phyloP scores from a whole-genome alignment of 2,797 vertebrate genomes.

The Periparus ater region DNA sequence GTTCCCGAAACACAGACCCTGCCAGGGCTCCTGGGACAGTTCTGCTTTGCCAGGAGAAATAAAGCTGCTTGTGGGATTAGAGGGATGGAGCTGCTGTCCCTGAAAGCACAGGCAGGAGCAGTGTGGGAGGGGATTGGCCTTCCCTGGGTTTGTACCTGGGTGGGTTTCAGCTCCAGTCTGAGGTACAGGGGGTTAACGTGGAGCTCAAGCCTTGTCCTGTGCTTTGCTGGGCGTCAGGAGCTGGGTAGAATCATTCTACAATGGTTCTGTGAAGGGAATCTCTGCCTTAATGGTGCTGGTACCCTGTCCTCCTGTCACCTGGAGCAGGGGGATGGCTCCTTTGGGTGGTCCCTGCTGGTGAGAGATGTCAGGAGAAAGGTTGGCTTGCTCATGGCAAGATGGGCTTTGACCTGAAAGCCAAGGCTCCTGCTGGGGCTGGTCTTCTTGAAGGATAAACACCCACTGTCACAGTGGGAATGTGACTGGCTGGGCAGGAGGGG shows the following conservation, averaged over 20 bases:
- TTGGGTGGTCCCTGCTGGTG: not conserved
- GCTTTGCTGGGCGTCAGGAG: not conserved
- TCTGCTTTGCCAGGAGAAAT: not conserved
- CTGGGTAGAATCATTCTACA: rapidly evolving
- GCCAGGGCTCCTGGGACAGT: rapidly evolving
- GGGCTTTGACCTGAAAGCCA: not conserved
- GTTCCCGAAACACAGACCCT: not conserved
- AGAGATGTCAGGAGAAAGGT: not conserved
- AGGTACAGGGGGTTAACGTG: rapidly evolving
- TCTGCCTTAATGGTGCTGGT: not conserved
- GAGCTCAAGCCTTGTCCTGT: not conserved
- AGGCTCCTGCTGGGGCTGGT: not conserved
- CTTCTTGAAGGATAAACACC: not conserved
- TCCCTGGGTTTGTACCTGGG: not conserved
- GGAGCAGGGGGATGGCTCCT: not conserved
- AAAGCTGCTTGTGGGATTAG: not conserved
- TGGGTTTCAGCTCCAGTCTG: rapidly evolving
- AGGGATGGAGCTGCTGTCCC: not conserved
- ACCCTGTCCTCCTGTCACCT: not conserved
- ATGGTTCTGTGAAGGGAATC: not conserved
- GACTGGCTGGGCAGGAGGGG: not conserved
- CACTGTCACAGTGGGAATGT: not conserved
- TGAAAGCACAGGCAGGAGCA: rapidly evolving
- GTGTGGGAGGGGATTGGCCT: not conserved
- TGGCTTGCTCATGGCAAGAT: not conserved